Evolutionary conservation across 1,140 invertebrate species (phyloP).

Genomic region (Hormaphis cornu): DNA sequence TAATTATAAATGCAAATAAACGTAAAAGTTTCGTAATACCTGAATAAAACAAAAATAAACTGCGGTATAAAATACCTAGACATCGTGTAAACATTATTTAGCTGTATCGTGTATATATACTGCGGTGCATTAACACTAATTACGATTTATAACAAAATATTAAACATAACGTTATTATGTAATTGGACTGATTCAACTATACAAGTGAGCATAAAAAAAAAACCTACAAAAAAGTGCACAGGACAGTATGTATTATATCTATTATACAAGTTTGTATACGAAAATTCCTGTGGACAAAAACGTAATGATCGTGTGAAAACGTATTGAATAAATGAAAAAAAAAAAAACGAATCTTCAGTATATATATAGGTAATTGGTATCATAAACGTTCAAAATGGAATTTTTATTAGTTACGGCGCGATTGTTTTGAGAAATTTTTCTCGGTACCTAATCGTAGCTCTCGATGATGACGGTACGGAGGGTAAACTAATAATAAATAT

Average conservation of each 20-base stretch:
- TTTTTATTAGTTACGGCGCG: slow-evolving; percentile 5
- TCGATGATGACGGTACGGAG: no score
- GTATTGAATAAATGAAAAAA: not conserved
- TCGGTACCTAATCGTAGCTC: not conserved
- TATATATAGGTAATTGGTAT: not conserved
- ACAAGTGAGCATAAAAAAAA: not conserved
- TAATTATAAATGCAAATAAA: slow-evolving; percentile 8
- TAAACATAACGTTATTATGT: not conserved
- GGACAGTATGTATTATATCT: not conserved
- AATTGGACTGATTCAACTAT: not conserved
- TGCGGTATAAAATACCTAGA: no score
- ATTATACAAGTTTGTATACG: no score
- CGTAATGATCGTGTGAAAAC: no score
- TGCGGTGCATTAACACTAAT: not conserved
- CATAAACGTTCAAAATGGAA: not conserved
- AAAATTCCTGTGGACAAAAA: not conserved
- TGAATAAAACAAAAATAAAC: not conserved
- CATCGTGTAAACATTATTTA: no score
- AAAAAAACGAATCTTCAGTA: not conserved
- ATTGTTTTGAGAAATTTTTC: not conserved
- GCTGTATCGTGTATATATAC: no score
- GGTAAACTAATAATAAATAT: no score
- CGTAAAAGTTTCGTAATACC: not conserved
- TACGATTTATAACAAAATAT: not conserved
- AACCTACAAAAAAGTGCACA: not conserved